phyloP scores from a whole-genome alignment of 2,113 vertebrate species.

The Sphaerodactylus townsendi region DNA sequence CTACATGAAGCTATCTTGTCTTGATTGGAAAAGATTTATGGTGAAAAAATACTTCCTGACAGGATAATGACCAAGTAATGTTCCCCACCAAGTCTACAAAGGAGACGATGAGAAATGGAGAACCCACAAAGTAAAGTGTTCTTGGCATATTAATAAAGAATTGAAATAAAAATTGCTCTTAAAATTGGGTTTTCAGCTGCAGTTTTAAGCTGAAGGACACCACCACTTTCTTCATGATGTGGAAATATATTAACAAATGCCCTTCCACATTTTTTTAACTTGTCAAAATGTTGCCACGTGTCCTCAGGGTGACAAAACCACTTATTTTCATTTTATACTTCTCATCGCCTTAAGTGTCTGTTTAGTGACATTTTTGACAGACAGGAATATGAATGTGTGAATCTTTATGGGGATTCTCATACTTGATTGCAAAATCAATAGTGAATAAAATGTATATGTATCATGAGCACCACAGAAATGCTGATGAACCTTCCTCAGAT shows the following conservation, averaged over 20 bases:
- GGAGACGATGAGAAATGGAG: not conserved
- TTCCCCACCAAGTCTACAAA: slow-evolving; percentile 12
- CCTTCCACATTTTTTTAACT: not conserved
- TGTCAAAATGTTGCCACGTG: slow-evolving; percentile 3
- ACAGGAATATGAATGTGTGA: slow-evolving; percentile 4
- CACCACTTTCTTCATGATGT: not conserved
- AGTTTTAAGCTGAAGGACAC: slow-evolving; percentile 18
- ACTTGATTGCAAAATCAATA: slow-evolving; percentile 30
- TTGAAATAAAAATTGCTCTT: not conserved
- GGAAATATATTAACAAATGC: slow-evolving; percentile 29
- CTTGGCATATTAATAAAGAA: not conserved
- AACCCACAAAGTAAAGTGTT: not conserved
- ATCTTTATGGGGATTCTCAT: slow-evolving; percentile 25
- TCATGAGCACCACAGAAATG: not conserved
- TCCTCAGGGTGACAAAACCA: slow-evolving; percentile 20
- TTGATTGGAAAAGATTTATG: not conserved
- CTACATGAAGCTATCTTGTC: not conserved
- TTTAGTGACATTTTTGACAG: slow-evolving; percentile 15
- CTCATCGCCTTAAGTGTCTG: not conserved
- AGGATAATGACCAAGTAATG: too few relatives aligned
- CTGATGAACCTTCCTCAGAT: slow-evolving; percentile 1
- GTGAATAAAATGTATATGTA: not conserved
- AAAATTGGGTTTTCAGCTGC: not conserved
- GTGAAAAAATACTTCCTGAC: not conserved
- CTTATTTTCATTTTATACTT: slow-evolving; percentile 19